Base-by-base conservation (phyloP, 2,797 vertebrate species). In the Sebastes matsubarae region DNA sequence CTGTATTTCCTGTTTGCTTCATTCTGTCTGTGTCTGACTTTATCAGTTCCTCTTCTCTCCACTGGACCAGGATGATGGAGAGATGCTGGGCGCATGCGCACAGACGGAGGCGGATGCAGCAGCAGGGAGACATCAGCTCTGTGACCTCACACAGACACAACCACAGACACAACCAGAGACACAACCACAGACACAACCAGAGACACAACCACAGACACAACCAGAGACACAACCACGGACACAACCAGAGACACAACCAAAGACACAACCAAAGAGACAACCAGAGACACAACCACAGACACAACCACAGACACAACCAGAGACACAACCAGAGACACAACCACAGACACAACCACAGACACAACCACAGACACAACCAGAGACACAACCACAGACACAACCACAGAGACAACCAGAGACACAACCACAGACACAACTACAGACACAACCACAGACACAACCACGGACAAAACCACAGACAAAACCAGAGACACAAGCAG, bases 11-110 rank as follows among this genome's bases (percentile, higher is more conserved):
- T 25, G 38, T 46, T 2, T 22, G 3, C 5, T 2, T 32, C 12
- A 18, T 0, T 2, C 14, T 74, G 12, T 22, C 11, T 42, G 4
- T 42, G 25, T 46, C 10, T 0, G 30, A 6, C 85, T 92, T 91
- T 70, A 91, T 4, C 54, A 24, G 77, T 46, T 64, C 22, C 4
- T 9, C 54, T 82, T 25, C 34, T 60, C 57, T 64, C 72, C 79
- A 76, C 85, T 88, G 70, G 72, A 68, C 76, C 12, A 66, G 69
- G 36, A 65, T 36, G 88, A 81, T 84, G 63, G 86, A 54, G 72
- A 74, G 91, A 93, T 94, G 91, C 84, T 80, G 0, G 1, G 72
- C 89, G 92, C 94, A 89, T 88, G 94, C 92, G 93, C 68, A 92
- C 38, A 80, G 12, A 11, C 20, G 42, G 72, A 91, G 79, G 75